phyloP scores from a whole-genome alignment of 2,888 invertebrate genomes.

The Rotaria sp. region DNA sequence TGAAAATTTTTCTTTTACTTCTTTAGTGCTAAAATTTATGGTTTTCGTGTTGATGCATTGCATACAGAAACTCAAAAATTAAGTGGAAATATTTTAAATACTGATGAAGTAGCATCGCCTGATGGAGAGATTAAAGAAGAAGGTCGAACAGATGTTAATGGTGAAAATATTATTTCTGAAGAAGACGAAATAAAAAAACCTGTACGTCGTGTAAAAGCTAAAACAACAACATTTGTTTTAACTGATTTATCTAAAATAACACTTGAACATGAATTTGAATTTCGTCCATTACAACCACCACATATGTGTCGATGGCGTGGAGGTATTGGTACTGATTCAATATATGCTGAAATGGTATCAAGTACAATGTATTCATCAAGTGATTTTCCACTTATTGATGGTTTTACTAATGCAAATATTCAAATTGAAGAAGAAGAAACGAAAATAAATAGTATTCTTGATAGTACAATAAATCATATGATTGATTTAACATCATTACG shows the following conservation, averaged over 20 bases:
- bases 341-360: not conserved
- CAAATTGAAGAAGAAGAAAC: not conserved
- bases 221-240: slow-evolving; percentile 6
- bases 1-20: slow-evolving; percentile 65
- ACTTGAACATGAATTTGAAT: slow-evolving; percentile 1
- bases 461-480: not conserved
- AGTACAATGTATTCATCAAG: slow-evolving; percentile 3
- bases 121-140: not conserved
- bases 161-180: not conserved
- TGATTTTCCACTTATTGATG: slow-evolving; percentile 18
- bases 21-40: slow-evolving; percentile 79
- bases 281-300: slow-evolving; percentile 12
- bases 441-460: not conserved
- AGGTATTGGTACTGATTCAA: not conserved
- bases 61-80: slow-evolving; percentile 70
- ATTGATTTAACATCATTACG: not conserved
- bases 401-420: not conserved
- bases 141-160: not conserved
- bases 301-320: not conserved
- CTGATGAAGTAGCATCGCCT: not conserved
- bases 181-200: not conserved
- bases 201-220: not conserved
- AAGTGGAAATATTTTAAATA: slow-evolving; percentile 21
- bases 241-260: not conserved
- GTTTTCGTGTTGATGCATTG: slow-evolving; percentile 75